phyloP scores from a whole-genome alignment of 1,140 invertebrate genomes.

The Psix sp. region DNA sequence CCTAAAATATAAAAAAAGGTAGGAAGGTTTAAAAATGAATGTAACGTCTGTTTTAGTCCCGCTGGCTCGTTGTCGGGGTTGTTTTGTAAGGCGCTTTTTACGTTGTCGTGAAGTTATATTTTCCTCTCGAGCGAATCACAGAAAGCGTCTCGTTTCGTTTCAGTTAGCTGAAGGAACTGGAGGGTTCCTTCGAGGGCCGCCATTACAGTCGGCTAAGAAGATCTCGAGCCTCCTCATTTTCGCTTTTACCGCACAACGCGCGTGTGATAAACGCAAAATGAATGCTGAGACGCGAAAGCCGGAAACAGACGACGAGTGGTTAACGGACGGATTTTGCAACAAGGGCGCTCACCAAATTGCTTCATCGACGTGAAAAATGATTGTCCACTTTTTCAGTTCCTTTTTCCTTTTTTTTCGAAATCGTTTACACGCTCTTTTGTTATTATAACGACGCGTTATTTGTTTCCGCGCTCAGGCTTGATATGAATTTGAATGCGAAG shows the following conservation, averaged over 20 bases:
- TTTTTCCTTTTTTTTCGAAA: neutral
- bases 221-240: constrained; percentile 62
- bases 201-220: constrained; percentile 69
- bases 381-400: neutral
- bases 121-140: constrained; percentile 69
- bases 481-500: constrained; percentile 41
- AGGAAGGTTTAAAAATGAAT: constrained; percentile 28
- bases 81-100: constrained; percentile 56
- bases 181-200: constrained; percentile 69
- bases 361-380: constrained; percentile 22
- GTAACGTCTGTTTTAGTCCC: constrained; percentile 48
- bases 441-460: constrained; percentile 13
- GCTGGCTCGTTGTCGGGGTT: constrained; percentile 50
- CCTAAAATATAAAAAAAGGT: neutral
- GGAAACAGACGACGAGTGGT: constrained; percentile 43
- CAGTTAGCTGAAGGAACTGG: constrained; percentile 66
- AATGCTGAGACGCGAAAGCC: constrained; percentile 58
- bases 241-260: constrained; percentile 57
- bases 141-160: constrained; percentile 69
- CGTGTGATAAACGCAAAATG: constrained; percentile 62
- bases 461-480: constrained; percentile 13
- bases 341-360: constrained; percentile 13
- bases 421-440: constrained; percentile 1
- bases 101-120: constrained; percentile 60
- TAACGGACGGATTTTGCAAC: constrained; percentile 36